phyloP scores from a whole-genome alignment of 2,113 vertebrate genomes.

The Pedetes capensis region DNA sequence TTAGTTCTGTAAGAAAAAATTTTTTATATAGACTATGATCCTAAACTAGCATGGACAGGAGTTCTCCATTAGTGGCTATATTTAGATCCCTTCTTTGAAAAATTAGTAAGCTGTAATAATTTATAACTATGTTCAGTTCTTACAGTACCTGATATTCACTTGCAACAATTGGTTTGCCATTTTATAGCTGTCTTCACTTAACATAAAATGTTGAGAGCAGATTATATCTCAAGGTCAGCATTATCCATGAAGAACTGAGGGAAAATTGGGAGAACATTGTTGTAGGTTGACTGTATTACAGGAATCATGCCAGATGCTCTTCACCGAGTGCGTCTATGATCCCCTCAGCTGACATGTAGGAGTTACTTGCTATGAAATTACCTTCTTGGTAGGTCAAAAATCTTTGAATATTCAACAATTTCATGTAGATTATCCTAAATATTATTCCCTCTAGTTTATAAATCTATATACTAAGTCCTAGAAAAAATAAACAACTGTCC shows the following conservation, averaged over 20 bases:
- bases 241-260: neutral
- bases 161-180: neutral
- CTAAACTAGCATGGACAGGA: neutral
- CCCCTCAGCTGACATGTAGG: neutral
- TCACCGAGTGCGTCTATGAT: constrained; percentile 3
- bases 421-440: neutral
- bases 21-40: neutral
- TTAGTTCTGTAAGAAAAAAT: neutral
- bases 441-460: neutral
- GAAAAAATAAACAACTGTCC: constrained; percentile 26
- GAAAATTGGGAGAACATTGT: neutral
- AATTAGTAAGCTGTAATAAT: neutral
- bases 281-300: constrained; percentile 3
- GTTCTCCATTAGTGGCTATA: neutral
- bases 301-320: neutral
- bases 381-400: neutral
- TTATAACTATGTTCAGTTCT: neutral
- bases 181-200: constrained; percentile 14
- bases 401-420: neutral
- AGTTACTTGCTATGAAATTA: neutral
- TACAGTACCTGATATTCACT: neutral
- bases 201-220: constrained; percentile 41
- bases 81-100: neutral
- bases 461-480: neutral
- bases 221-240: constrained; percentile 12